Evolutionary conservation across 2,113 vertebrate genomes (phyloP).

Genomic region (Dicentrarchus labrax): DNA sequence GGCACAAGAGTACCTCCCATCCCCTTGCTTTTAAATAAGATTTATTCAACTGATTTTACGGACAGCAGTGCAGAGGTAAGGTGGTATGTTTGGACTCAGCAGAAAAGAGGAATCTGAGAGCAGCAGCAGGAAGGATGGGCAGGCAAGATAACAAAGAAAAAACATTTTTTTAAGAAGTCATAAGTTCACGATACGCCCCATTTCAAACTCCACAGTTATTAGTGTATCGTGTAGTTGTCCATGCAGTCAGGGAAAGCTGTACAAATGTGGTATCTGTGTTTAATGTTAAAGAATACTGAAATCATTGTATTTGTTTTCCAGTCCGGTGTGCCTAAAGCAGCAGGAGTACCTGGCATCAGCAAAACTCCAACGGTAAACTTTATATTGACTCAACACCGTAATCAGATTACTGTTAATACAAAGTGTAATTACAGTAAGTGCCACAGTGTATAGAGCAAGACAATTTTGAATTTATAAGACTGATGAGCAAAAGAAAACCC

Average conservation of each 20-base stretch:
- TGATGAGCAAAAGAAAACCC: too few species aligned
- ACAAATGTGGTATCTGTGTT: constrained; percentile 1
- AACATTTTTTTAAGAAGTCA: constrained; percentile 14
- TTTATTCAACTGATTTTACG: not conserved
- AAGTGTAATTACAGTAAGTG: not conserved
- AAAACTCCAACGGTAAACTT: constrained; percentile 52
- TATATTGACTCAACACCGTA: not conserved
- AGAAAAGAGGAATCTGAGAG: constrained; percentile 29
- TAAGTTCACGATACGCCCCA: constrained; percentile 1
- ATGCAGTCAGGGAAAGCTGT: not conserved
- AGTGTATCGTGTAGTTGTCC: not conserved
- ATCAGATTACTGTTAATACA: not conserved
- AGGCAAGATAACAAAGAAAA: constrained; percentile 59
- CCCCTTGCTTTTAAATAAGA: not conserved
- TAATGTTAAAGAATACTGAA: not conserved
- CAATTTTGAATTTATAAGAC: too few species aligned
- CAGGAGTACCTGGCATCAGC: not conserved
- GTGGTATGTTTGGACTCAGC: constrained; percentile 15
- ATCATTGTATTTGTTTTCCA: constrained; percentile 31
- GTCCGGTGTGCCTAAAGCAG: constrained; percentile 12
- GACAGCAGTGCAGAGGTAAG: constrained; percentile 7
- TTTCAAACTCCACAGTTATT: not conserved
- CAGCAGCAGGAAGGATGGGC: constrained; percentile 65
- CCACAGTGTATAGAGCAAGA: too few species aligned
- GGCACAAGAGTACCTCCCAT: not conserved